Percentiles rank a stretch among this genome's conserved stretches.
These are phyloP conservation scores for Bagarius yarrelli DNA, from an alignment of 2,113 vertebrate species.

Conservation along the genomic window DNA sequence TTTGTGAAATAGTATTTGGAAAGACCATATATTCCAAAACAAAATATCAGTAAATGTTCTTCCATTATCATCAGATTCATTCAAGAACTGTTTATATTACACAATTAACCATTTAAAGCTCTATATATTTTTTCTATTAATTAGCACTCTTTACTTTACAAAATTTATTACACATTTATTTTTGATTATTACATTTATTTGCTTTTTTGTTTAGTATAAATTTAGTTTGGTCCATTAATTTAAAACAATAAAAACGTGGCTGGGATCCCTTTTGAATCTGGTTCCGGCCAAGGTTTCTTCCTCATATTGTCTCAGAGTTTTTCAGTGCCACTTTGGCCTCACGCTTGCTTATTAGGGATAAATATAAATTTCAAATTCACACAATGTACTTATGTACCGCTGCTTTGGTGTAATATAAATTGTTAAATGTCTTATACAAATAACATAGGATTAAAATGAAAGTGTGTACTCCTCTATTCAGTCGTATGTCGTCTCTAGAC, in stretches of 20 bases:
- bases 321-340: no score
- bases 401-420: no score
- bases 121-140: neutral
- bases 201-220: neutral
- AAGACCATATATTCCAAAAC: neutral
- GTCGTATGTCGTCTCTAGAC: neutral
- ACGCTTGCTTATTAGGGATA: no score
- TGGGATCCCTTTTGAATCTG: no score
- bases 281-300: no score
- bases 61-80: neutral
- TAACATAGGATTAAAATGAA: no score
- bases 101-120: neutral
- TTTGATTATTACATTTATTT: neutral
- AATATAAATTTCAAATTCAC: no score
- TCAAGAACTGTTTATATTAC: neutral
- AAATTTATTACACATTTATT: neutral
- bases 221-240: neutral
- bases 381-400: no score
- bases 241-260: neutral
- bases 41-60: neutral
- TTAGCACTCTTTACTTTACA: neutral
- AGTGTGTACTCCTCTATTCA: neutral
- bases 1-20: neutral
- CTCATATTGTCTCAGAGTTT: no score
- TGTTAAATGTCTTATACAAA: no score